These are phyloP conservation scores for Parnassius apollo DNA, from an alignment of 2,888 invertebrate genomes.

Conservation along the genomic window DNA sequence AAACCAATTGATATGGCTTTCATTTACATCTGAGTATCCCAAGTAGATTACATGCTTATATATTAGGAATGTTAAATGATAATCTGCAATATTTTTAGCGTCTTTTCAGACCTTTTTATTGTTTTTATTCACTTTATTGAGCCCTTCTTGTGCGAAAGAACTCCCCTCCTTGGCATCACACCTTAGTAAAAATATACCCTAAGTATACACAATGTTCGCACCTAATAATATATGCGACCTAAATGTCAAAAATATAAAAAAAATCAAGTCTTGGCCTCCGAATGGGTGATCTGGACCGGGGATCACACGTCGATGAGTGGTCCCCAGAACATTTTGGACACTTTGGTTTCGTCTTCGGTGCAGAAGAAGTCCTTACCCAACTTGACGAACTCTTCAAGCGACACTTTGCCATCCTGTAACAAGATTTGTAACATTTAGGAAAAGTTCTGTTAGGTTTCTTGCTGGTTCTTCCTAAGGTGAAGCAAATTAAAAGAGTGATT, in stretches of 20 bases:
- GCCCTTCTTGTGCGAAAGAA: background rate
- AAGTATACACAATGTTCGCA: slow-evolving; percentile 6
- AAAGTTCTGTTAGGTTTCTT: no score
- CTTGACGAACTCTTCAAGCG: slow-evolving; percentile 88
- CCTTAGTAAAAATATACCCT: background rate
- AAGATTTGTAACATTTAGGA: background rate
- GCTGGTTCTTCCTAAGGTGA: no score
- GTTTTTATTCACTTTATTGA: background rate
- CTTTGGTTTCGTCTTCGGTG: slow-evolving; percentile 86
- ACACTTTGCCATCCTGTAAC: slow-evolving; percentile 86
- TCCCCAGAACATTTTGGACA: slow-evolving; percentile 94
- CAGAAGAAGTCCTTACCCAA: slow-evolving; percentile 90
- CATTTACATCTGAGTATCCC: slow-evolving; percentile 9
- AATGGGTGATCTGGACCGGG: slow-evolving; percentile 3
- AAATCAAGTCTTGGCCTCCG: slow-evolving; percentile 12
- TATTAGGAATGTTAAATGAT: slow-evolving; percentile 16
- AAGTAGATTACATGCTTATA: background rate
- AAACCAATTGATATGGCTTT: background rate
- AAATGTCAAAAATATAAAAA: slow-evolving; percentile 5
- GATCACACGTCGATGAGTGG: slow-evolving; percentile 83
- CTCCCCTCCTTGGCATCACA: background rate
- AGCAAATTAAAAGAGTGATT: no score
- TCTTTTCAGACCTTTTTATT: slow-evolving; percentile 9
- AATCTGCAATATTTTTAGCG: slow-evolving; percentile 8
- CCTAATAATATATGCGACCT: slow-evolving; percentile 28